A percentile compares a stretch with the other conserved stretches of the same genome.
Evolutionary conservation across 2,888 invertebrate species (phyloP).

Genomic region (Trichogramma dendrolimi): DNA sequence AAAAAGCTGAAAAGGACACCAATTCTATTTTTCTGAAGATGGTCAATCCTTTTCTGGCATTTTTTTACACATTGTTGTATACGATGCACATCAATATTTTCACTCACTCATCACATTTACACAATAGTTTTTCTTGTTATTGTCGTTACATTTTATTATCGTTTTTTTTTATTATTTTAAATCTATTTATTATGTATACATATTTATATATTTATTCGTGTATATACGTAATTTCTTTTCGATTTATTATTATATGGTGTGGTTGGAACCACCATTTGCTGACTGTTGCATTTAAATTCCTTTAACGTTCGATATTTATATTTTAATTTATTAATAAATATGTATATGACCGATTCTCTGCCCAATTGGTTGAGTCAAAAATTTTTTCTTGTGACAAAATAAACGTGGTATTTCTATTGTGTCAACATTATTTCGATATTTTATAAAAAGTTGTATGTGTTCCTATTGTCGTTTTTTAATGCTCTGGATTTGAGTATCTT

Average conservation of each 20-base stretch:
- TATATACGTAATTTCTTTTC: conserved; percentile 13
- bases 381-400: too few species aligned
- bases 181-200: conserved; percentile 9
- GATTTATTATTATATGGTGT: conserved; percentile 19
- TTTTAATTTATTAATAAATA: too few species aligned
- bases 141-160: conserved; percentile 31
- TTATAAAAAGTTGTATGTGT: too few species aligned
- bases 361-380: too few species aligned
- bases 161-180: conserved; percentile 19
- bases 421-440: too few species aligned
- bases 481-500: too few species aligned
- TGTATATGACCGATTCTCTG: too few species aligned
- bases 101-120: background rate
- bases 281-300: conserved; percentile 22
- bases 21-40: conserved; percentile 29
- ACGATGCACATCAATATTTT: conserved; percentile 2
- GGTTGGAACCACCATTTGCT: conserved; percentile 26
- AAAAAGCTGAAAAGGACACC: conserved; percentile 37
- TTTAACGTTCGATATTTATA: background rate
- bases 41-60: conserved; percentile 7
- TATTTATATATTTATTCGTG: conserved; percentile 15
- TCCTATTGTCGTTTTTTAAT: too few species aligned
- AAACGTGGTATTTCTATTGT: too few species aligned
- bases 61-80: conserved; percentile 6
- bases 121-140: conserved; percentile 24